Evolutionary conservation across 2,888 invertebrate genomes (phyloP), one percentile per base, ranked within the genome.

Genomic region (Eilema sororculum): DNA sequence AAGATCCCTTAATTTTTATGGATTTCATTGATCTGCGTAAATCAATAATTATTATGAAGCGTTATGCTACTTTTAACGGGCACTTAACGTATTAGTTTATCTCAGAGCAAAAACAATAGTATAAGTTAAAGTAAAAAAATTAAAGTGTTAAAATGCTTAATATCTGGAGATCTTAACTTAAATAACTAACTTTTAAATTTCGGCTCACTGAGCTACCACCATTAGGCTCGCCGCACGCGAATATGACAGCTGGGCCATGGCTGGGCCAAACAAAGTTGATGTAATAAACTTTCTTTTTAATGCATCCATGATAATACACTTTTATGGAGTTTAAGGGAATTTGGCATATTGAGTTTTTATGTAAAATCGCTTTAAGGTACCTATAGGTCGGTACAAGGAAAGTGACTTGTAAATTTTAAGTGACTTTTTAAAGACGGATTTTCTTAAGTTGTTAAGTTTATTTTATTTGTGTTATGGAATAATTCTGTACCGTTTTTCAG

Each of bases 241-340:
- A 24, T 33, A 56, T 56, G 33, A 52, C 61, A 67, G 67, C 52
- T 61, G 61, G 33, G 61, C 60, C 61, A 13, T 52, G 52, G 33
- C 33, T 12, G 10, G 33, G 33, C 33, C 30, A 33, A 37, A 67
- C 12, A 60, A 67, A 67, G 61, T 56, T 67, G 20, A 12, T n/a
- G 30, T 67, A 12, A 24, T 61, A 33, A 56, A 61, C 60, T 61
- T 67, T 41, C 6, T 67, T 67, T 67, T 67, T 61, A 61, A 60
- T 67, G 67, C 46, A 60, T 9, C 22, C 59, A 22, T 46, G 60
- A 16, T 41, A 8, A 37, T 52, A 67, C 22, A 67, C 24, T 61
- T 66, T 66, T 46, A 59, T 66, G n/a, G 37, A 59, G n/a, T 59
- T 60, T 66, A 41, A 37, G n/a, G 37, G 41, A 25, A 24, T 66